A percentile compares a stretch with the other conserved stretches of the same genome.
Conservation (phyloP, 2,888 invertebrate genomes). For the Synergus laeviventris region DNA sequence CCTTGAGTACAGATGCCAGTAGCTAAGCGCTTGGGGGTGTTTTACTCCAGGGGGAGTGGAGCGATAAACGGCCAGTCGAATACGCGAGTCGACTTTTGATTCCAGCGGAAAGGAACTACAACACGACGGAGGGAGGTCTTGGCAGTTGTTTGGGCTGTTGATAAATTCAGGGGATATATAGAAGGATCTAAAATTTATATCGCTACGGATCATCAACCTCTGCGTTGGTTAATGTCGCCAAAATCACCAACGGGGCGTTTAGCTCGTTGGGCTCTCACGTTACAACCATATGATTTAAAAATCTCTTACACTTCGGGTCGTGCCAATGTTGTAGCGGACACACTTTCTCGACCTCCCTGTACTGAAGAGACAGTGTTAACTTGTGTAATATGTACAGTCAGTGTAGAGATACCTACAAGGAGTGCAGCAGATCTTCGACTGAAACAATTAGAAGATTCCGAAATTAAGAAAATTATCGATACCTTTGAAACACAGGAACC, state of each 20-base stretch:
- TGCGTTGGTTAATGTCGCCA: conserved; percentile 38
- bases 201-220: conserved; percentile 43
- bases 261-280: conserved; percentile 56
- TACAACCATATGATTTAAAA: conserved; percentile 48
- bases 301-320: conserved; percentile 45
- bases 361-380: neutral
- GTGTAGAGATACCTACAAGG: neutral
- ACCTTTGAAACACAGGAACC: neutral
- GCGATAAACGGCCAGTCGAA: neutral
- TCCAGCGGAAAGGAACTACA: conserved; percentile 42
- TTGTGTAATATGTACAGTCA: neutral
- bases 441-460: neutral
- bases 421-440: neutral
- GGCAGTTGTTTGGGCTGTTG: conserved; percentile 49
- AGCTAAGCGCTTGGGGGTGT: neutral
- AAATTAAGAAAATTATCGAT: neutral
- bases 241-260: conserved; percentile 34
- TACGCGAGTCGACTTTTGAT: neutral
- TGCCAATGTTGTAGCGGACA: conserved; percentile 48
- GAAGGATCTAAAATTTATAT: conserved; percentile 42
- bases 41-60: neutral
- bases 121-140: conserved; percentile 51
- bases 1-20: neutral
- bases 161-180: conserved; percentile 46
- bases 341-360: conserved; percentile 46